Evolutionary conservation across 2,797 vertebrate genomes (phyloP).

Genomic region (Argyrosomus regius): DNA sequence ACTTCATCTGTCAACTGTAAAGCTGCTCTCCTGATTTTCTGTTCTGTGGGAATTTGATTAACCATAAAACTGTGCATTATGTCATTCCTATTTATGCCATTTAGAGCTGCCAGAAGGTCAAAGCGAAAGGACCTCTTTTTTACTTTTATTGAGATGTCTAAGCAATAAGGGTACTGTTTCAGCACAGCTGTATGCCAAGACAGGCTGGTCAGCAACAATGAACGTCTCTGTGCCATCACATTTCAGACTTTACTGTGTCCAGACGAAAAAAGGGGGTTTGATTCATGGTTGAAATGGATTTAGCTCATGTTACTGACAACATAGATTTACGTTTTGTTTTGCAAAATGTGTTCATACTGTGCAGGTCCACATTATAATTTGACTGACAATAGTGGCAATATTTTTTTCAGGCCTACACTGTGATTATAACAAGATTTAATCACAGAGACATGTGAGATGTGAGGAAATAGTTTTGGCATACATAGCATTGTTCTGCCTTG

Average conservation of each 20-base stretch:
- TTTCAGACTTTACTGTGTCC: conserved; percentile 52
- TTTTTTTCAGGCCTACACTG: background rate
- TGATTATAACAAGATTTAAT: conserved; percentile 14
- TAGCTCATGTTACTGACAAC: conserved; percentile 41
- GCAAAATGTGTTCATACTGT: conserved; percentile 23
- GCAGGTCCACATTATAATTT: conserved; percentile 12
- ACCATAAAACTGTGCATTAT: conserved; percentile 86
- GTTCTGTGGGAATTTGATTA: conserved; percentile 86
- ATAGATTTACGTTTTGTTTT: conserved; percentile 40
- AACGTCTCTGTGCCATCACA: conserved; percentile 76
- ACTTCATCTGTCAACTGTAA: conserved; percentile 78
- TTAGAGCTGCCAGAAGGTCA: conserved; percentile 84
- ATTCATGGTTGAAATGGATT: conserved; percentile 50
- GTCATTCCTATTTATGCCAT: conserved; percentile 83
- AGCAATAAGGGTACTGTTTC: conserved; percentile 84
- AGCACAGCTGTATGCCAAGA: conserved; percentile 81
- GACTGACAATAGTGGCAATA: background rate
- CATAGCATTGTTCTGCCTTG: background rate
- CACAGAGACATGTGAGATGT: background rate
- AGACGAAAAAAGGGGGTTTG: conserved; percentile 44
- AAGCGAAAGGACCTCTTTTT: conserved; percentile 69
- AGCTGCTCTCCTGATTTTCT: conserved; percentile 71
- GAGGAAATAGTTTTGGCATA: background rate
- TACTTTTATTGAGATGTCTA: conserved; percentile 82
- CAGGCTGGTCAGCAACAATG: conserved; percentile 73